phyloP scores from a whole-genome alignment of 1,140 invertebrate genomes.

The Scylla paramamosain region DNA sequence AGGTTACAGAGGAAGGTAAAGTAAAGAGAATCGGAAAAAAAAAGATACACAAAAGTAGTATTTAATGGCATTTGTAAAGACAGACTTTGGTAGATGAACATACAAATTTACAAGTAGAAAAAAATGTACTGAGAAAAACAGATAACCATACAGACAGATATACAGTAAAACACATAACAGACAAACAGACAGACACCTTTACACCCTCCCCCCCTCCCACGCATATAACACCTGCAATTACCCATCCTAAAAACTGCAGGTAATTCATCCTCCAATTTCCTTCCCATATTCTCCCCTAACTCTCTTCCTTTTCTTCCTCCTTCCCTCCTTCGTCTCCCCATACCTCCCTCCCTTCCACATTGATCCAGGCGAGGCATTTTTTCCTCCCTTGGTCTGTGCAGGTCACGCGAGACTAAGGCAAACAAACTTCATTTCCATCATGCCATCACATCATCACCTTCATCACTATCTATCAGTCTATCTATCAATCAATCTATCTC shows the following conservation, averaged over 20 bases:
- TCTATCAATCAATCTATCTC: not conserved
- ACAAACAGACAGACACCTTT: not conserved
- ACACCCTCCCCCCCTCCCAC: not conserved
- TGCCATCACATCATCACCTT: not conserved
- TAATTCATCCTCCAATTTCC: not conserved
- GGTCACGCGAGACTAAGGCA: not conserved
- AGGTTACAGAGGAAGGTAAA: not conserved
- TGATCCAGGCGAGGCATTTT: not conserved
- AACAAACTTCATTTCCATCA: not conserved
- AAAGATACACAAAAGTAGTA: not conserved
- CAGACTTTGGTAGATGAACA: not conserved
- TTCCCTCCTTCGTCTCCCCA: not conserved
- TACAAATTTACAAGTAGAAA: not conserved
- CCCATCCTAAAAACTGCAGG: not conserved
- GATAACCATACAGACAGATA: not conserved
- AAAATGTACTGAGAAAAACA: not conserved
- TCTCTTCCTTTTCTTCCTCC: constrained; percentile 2
- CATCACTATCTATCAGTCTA: not conserved
- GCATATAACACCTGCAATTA: not conserved
- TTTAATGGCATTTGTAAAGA: not conserved
- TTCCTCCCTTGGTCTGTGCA: not conserved
- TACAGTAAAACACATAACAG: not conserved
- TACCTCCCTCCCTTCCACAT: not conserved
- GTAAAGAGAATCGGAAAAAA: not conserved
- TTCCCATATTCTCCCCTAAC: not conserved